Base-by-base conservation (phyloP, 2,113 vertebrate genomes). In the Poeciliopsis retropinna region DNA sequence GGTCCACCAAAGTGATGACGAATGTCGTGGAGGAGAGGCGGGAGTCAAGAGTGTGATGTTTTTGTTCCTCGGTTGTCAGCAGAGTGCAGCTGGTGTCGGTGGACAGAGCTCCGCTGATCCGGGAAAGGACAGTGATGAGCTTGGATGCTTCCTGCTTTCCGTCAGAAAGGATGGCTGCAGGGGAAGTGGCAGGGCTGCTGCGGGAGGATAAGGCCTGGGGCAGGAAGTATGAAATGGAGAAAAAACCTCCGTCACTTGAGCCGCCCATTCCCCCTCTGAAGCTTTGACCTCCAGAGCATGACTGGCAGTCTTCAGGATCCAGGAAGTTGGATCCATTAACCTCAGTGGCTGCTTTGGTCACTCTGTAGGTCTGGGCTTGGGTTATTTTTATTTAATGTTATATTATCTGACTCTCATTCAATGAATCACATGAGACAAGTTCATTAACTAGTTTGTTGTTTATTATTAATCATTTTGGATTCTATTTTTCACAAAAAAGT, bases 111-210 rank as follows among this genome's bases (percentile, higher is more conserved):
- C 72, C 28, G 77, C 32, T 63, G 84, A 84, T 79, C 72, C 75
- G 1, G 81, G 82, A 84, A 80, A 77, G 73, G 85, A 86, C 85
- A 67, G 82, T 61, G 86, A 81, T 82, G 72, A 78, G 86, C 71
- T 66, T 70, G 84, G 84, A 32, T 29, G 78, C 85, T 93, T 93
- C 89, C 92, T 91, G 90, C 90, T 93, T 93, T 92, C 92, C 90
- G 89, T 87, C 75, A 84, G 22, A n/a, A 84, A 89, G 83, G 82
- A 88, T 61, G 83, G 71, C 84, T 87, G 86, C 84, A 87, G 82
- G 78, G 87, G 87, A 91, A 92, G 64, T 64, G n/a, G 70, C 78
- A 72, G 85, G 80, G 64, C 89, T 94, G 92, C 80, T 37, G 70
- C 19, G 68, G 64, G 60, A 79, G 91, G 93, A 93, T 93, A 91